Percentiles rank a stretch among this genome's conserved stretches.
Evolutionary conservation across 1,140 invertebrate species (phyloP).

Genomic region (Bombus balteatus): DNA sequence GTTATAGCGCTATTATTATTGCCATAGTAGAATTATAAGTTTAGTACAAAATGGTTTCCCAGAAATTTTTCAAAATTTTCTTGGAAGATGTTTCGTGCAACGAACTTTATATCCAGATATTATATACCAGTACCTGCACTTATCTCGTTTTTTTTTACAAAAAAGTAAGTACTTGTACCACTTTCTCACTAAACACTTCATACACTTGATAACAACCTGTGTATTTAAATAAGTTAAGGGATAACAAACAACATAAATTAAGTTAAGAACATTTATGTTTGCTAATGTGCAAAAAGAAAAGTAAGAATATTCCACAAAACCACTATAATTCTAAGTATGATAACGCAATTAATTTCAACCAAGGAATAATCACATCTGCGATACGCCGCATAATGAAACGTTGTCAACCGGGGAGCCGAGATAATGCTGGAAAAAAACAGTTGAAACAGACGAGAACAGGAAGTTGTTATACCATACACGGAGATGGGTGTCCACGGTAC

Average conservation of each 20-base stretch:
- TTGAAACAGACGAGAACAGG: constrained; percentile 36
- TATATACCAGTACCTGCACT: too few relatives aligned
- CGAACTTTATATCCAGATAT: too few relatives aligned
- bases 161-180: neutral
- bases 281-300: neutral
- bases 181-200: neutral
- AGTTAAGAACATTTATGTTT: neutral
- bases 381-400: constrained; percentile 30
- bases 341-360: constrained; percentile 9
- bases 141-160: too few relatives aligned
- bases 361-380: constrained; percentile 9
- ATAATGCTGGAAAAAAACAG: constrained; percentile 34
- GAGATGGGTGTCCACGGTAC: constrained; percentile 9
- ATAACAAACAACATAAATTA: too few relatives aligned
- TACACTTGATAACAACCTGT: neutral
- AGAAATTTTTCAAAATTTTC: too few relatives aligned
- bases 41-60: neutral
- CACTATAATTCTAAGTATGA: neutral
- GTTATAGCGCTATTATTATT: too few relatives aligned
- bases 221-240: too few relatives aligned
- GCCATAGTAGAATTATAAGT: too few relatives aligned
- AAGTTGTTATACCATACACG: constrained; percentile 11
- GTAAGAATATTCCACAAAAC: neutral
- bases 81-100: too few relatives aligned
- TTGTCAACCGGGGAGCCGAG: constrained; percentile 31